These are phyloP conservation scores for Tonatia bakeri DNA, from an alignment of 2,113 vertebrate genomes.

Conservation along the genomic window DNA sequence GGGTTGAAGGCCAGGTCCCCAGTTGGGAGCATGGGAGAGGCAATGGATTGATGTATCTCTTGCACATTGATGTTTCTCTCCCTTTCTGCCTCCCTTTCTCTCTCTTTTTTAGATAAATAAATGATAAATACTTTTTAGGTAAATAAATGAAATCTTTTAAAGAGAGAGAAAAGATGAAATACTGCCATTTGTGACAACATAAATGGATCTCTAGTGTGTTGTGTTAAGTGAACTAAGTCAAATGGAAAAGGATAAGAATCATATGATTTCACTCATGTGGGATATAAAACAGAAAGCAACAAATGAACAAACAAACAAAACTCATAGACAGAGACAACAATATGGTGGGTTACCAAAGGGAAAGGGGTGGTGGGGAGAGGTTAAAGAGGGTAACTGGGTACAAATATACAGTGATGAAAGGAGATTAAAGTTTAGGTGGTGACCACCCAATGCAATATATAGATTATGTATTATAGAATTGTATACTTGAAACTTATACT, in stretches of 20 bases:
- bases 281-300: background rate
- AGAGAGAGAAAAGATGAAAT: background rate
- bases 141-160: too few relatives aligned
- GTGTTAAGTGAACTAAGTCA: background rate
- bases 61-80: too few relatives aligned
- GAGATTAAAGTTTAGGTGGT: background rate
- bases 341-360: background rate
- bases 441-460: background rate
- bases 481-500: background rate
- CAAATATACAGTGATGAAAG: background rate
- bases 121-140: too few relatives aligned
- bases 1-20: too few relatives aligned
- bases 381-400: background rate
- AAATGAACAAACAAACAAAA: background rate
- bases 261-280: background rate
- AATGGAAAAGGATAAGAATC: background rate
- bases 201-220: background rate
- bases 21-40: too few relatives aligned
- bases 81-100: too few relatives aligned
- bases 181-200: background rate
- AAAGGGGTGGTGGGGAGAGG: background rate
- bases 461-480: background rate
- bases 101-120: too few relatives aligned
- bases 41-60: too few relatives aligned
- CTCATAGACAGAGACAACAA: background rate